Evolutionary conservation across 2,113 vertebrate genomes (phyloP), one percentile per base, ranked within the genome.

Genomic region (Hemicordylus capensis): DNA sequence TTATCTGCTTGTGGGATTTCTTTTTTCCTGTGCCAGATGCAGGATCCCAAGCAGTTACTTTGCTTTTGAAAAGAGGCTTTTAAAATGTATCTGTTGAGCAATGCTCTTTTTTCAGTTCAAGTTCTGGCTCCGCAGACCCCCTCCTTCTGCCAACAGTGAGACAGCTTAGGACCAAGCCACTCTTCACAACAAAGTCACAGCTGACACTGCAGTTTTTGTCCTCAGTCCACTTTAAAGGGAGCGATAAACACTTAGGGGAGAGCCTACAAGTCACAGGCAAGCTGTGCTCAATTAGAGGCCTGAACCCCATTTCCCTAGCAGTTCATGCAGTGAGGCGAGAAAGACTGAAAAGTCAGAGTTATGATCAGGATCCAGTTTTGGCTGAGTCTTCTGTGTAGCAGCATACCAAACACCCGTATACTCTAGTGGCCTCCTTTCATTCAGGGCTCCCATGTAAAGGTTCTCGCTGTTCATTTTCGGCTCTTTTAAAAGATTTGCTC

Each of bases 91-190:
- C 54, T 5, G 6, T 61, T 83, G 69, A 74, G 81, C 24, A 19
- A n/a, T 69, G 46, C 46, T 54, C 51, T 22, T 37, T 75, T 64
- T 64, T 75, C 31, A 37, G 81, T 51, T 39, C 31, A 19, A 64
- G 44, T 74, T 83, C 72, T 84, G 72, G 72, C 72, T 64, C 59
- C 31, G 72, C 34, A 51, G 59, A 39, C 44, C 73, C 81, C n/a
- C 46, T 39, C 81, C 46, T 76, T 76, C 58, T 84, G 58, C 81
- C 81, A 76, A 39, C 59, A 83, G 70, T 37, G 56, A 63, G 66
- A 26, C 80, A 59, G 28, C 19, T 39, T 58, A 42, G 54, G 70
- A 64, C 42, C 20, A 20, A 54, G 46, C 20, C 46, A 58, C 64
- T 77, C 37, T 77, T 56, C 24, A 56, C 20, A 66, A 64, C 48